These are phyloP conservation scores for Typhlichthys subterraneus DNA, from an alignment of 2,797 vertebrate species.

Conservation along the genomic window DNA sequence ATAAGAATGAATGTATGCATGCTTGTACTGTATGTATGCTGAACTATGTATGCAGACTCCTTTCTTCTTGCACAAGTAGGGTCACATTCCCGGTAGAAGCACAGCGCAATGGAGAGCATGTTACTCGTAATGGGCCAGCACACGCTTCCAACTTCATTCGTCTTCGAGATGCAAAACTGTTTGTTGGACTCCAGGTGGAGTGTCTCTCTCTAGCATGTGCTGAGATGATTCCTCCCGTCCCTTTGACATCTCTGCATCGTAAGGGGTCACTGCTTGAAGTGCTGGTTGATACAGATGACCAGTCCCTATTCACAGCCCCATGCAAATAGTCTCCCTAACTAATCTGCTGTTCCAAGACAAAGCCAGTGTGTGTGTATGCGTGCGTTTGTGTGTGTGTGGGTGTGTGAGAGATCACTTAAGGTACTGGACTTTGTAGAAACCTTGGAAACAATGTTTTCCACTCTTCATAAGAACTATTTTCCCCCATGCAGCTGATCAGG, in stretches of 20 bases:
- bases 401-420: background rate
- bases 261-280: conserved; percentile 16
- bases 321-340: conserved; percentile 15
- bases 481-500: background rate
- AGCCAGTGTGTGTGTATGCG: conserved; percentile 6
- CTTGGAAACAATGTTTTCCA: conserved; percentile 9
- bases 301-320: conserved; percentile 17
- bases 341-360: conserved; percentile 12
- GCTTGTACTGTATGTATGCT: conserved; percentile 6
- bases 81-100: conserved; percentile 12
- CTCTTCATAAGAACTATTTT: conserved; percentile 5
- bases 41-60: conserved; percentile 4
- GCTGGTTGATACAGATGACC: conserved; percentile 13
- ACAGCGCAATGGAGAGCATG: conserved; percentile 11
- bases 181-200: conserved; percentile 25
- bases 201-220: conserved; percentile 17
- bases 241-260: conserved; percentile 14
- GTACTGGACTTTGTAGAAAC: conserved; percentile 14
- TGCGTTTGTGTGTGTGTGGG: conserved; percentile 1
- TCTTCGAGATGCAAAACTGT: conserved; percentile 31
- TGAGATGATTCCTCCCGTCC: conserved; percentile 40
- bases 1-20: conserved; percentile 14
- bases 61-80: conserved; percentile 11
- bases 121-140: conserved; percentile 16
- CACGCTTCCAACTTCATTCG: conserved; percentile 21